These are phyloP conservation scores for Xiphydria camelus DNA, from an alignment of 2,888 invertebrate species.

Conservation along the genomic window DNA sequence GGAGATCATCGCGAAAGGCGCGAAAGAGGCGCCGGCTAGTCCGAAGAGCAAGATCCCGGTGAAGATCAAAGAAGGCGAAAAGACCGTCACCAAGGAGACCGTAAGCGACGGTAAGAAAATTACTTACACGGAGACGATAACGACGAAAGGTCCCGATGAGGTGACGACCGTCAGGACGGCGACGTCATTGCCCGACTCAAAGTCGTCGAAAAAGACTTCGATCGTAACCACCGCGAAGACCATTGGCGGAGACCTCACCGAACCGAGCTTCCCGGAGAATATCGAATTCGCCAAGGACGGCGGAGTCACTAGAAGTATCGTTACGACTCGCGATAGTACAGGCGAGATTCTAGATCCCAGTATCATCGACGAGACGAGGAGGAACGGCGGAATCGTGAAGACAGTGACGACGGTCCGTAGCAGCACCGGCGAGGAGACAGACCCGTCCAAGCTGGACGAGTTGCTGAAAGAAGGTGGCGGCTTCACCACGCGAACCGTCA, in stretches of 20 bases:
- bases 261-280: background rate
- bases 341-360: constrained; percentile 12
- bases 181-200: no score
- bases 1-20: background rate
- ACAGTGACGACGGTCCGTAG: constrained; percentile 13
- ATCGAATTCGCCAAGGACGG: background rate
- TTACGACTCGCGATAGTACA: constrained; percentile 3
- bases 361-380: constrained; percentile 50
- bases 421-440: constrained; percentile 18
- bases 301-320: constrained; percentile 4
- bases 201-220: no score
- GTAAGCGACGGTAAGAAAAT: constrained; percentile 45
- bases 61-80: constrained; percentile 51
- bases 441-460: constrained; percentile 22
- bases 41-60: constrained; percentile 59
- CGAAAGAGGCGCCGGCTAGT: constrained; percentile 13
- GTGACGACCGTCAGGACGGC: constrained; percentile 9
- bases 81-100: constrained; percentile 30
- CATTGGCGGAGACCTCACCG: background rate
- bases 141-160: constrained; percentile 9
- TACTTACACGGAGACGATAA: constrained; percentile 3
- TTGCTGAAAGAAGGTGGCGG: constrained; percentile 22
- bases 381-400: constrained; percentile 4
- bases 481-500: constrained; percentile 1
- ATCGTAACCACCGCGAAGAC: constrained; percentile 5